Evolutionary conservation across 2,113 vertebrate genomes (phyloP), one percentile per base, ranked within the genome.

Genomic region (Myrmecophaga tridactyla): DNA sequence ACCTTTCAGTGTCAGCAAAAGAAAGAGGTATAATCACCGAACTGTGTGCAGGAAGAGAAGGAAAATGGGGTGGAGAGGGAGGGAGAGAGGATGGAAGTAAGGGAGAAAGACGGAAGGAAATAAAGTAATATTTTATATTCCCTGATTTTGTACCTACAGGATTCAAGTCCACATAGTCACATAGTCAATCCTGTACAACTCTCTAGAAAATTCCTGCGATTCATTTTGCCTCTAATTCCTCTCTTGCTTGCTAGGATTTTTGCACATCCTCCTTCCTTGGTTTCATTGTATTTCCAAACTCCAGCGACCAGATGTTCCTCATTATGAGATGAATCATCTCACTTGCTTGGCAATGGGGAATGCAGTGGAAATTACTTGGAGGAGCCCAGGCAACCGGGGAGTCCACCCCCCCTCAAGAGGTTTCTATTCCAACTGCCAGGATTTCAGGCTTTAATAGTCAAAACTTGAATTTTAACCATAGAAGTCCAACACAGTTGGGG

Each of bases 261-360:
- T 89, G 82, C 41, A 25, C n/a, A 39, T 48, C 78, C 51, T 60
- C 83, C 69, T 88, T 60, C 83, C 69, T 88, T 51, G 62, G 81
- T 94, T 92, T 92, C 82, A 43, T 53, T 63, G 58, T 48, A 39
- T 82, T 90, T 86, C 60, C 86, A 83, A 39, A 94, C 48, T 85
- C 62, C 51, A 83, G 41, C 78, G 93, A 86, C 93, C 97, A 96
- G 93, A 86, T 97, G 96, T 96, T 94, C 62, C 67, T 95, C 56
- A 18, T 95, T 92, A 77, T 27, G 89, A 85, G 29, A 39, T 87
- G 48, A 88, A 36, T 96, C 94, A 94, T 90, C 73, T 29, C 63
- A 88, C 85, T 95, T 89, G 58, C 67, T 93, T 86, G 86, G 94
- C 58, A 80, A 27, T 85, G 4, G 3, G 43, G 62, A 94, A 53